Evolutionary conservation across 2,113 vertebrate species (phyloP).

Genomic region (Malaclemys terrapin): DNA sequence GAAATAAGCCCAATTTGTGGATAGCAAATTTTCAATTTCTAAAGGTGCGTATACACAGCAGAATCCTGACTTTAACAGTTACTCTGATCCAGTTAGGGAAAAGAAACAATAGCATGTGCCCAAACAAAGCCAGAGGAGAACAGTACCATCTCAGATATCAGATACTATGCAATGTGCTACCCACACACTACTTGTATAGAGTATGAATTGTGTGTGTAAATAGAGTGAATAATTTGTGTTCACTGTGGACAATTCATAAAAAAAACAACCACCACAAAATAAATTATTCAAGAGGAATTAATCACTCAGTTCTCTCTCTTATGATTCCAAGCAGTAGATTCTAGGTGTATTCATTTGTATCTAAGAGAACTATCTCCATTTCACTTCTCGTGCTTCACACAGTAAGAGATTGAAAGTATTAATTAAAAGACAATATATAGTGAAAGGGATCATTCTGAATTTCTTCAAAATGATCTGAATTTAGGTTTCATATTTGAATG

Average conservation of each 20-base stretch:
- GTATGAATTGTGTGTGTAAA: not conserved
- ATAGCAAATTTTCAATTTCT: not conserved
- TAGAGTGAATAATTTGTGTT: not conserved
- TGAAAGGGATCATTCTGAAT: not conserved
- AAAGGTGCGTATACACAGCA: not conserved
- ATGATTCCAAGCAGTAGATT: not conserved
- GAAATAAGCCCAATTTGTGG: not conserved
- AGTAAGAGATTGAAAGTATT: not conserved
- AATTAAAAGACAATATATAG: not conserved
- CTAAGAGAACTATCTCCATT: not conserved
- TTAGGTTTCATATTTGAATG: slow-evolving; percentile 12
- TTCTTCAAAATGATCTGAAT: not conserved
- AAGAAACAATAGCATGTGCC: not conserved
- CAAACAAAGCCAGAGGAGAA: not conserved
- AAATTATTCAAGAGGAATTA: not conserved
- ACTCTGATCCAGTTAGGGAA: not conserved
- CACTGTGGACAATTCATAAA: not conserved
- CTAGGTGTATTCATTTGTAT: not conserved
- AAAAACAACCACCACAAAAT: not conserved
- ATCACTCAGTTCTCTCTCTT: not conserved
- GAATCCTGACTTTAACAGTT: not conserved
- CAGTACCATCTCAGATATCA: too few relatives aligned
- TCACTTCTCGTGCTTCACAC: not conserved
- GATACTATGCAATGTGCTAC: not conserved
- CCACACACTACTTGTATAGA: too few relatives aligned